phyloP scores from a whole-genome alignment of 2,113 vertebrate genomes.

The Cyphomyrus plagiostoma region DNA sequence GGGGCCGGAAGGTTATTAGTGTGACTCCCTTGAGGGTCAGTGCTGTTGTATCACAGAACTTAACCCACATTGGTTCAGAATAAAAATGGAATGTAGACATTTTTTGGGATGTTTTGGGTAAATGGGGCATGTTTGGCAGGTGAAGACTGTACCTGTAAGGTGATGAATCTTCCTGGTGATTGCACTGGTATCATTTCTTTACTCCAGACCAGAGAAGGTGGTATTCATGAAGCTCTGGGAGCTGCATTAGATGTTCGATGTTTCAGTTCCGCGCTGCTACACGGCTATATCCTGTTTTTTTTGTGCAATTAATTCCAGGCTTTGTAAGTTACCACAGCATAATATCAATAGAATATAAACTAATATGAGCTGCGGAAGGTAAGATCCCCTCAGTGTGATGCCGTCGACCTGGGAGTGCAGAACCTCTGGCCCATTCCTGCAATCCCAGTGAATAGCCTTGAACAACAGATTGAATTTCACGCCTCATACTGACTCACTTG shows the following conservation, averaged over 20 bases:
- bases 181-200: neutral
- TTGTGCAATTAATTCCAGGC: neutral
- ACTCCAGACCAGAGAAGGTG: neutral
- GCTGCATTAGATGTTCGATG: neutral
- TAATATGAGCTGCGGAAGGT: neutral
- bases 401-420: neutral
- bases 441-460: neutral
- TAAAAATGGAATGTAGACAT: neutral
- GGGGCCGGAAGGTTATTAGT: neutral
- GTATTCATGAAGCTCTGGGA: neutral
- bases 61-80: neutral
- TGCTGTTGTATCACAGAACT: neutral
- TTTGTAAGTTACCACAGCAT: neutral
- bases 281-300: neutral
- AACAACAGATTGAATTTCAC: conserved; percentile 9
- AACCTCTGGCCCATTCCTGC: neutral
- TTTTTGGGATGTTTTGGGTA: neutral
- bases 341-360: neutral
- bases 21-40: neutral
- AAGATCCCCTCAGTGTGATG: neutral
- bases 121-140: neutral
- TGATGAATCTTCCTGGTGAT: neutral
- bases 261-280: neutral
- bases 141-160: neutral
- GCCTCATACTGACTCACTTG: neutral